Evolutionary conservation across 1,140 invertebrate genomes (phyloP), one percentile per base, ranked within the genome.

Genomic region (Drosophila funebris): DNA sequence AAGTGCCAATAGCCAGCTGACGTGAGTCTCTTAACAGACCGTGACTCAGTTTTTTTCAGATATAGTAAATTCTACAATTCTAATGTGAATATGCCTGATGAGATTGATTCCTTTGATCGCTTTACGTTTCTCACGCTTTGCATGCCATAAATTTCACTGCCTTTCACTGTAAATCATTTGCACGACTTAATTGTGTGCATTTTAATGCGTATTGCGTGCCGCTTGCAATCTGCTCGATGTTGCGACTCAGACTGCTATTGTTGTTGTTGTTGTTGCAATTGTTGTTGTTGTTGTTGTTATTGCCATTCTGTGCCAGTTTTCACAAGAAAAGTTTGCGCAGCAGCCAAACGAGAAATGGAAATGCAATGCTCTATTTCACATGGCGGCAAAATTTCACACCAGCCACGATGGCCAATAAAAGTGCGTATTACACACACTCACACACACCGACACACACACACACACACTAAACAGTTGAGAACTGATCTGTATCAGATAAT

Each of bases 91-190:
- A 18, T 31, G 8, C 16, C 0, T 11, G 22, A n/a, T 50, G n/a
- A 18, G 43, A 14, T 46, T 31, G 29, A n/a, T 39, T 61, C 27
- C 56, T 61, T 53, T 22, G 43, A 13, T 20, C 31, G 33, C 56
- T 80, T n/a, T n/a, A n/a, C n/a, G n/a, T n/a, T n/a, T 84, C 81
- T 85, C 73, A 87, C 77, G 82, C 82, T 85, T 74, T 80, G 69
- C 77, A 84, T 85, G 73, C 80, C 73, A 77, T 87, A 81, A 85
- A 85, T 84, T 84, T 84, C 81, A 84, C 81, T 79, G 77, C 81
- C 81, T 84, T 84, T 84, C 81, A 84, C 81, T 84, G 73, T 77
- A 84, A 81, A 85, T 84, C 80, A 84, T 85, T 85, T 85, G 77
- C 64, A 36, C 73, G 46, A 85, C 63, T 80, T 80, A 76, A 76